These are phyloP conservation scores for Tachypleus tridentatus DNA, from an alignment of 1,140 invertebrate genomes.

Conservation along the genomic window DNA sequence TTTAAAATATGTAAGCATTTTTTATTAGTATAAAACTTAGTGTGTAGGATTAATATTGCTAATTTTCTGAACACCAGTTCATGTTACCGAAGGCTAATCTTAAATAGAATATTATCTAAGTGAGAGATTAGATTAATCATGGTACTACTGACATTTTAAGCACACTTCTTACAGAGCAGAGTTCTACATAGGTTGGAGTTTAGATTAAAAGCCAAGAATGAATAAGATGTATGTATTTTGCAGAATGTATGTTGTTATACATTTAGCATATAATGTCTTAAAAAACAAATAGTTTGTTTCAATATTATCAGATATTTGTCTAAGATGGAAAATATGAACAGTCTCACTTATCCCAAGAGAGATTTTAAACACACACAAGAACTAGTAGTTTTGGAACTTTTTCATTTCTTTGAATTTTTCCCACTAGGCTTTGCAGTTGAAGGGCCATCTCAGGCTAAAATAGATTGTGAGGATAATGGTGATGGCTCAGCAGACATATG, in stretches of 20 bases:
- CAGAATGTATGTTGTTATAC: neutral
- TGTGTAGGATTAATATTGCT: too few species aligned
- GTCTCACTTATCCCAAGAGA: neutral
- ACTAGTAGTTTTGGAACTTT: conserved; percentile 1
- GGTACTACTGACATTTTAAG: too few species aligned
- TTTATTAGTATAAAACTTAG: too few species aligned
- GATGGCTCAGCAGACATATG: conserved; percentile 74
- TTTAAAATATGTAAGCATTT: too few species aligned
- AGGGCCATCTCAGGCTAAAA: conserved; percentile 77
- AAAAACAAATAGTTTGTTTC: conserved; percentile 1
- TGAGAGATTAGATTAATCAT: too few species aligned
- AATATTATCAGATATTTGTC: neutral
- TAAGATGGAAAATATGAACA: neutral
- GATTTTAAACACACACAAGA: neutral
- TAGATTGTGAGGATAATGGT: conserved; percentile 74
- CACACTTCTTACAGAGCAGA: too few species aligned
- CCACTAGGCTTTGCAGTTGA: conserved; percentile 67
- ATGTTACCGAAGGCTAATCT: too few species aligned
- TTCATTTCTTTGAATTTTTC: conserved; percentile 5
- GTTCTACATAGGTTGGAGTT: too few species aligned
- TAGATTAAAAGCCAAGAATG: too few species aligned
- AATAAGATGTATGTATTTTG: neutral
- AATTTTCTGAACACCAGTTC: too few species aligned
- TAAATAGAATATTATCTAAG: too few species aligned
- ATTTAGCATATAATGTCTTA: neutral